phyloP scores from a whole-genome alignment of 1,140 invertebrate species.

The Meteorus sp. region DNA sequence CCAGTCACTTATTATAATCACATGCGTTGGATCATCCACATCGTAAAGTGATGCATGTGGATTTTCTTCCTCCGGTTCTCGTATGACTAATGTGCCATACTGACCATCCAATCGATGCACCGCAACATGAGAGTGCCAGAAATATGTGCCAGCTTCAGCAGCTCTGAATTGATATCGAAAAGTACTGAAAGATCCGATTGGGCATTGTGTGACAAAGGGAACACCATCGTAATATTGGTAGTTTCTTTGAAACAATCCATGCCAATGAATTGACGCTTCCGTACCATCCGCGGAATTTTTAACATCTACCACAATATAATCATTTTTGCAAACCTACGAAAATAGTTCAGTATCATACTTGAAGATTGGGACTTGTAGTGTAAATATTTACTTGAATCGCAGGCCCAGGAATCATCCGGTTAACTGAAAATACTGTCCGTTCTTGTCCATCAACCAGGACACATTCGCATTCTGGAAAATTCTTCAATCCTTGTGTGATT shows the following conservation, averaged over 20 bases:
- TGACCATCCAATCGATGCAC: slow-evolving; percentile 40
- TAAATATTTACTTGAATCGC: slow-evolving; percentile 53
- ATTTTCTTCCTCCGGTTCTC: slow-evolving; percentile 21
- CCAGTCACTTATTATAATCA: slow-evolving; percentile 78
- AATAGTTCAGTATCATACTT: not conserved
- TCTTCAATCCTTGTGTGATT: slow-evolving; percentile 34
- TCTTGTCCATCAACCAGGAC: slow-evolving; percentile 62
- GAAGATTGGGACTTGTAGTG: not conserved
- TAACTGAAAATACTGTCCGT: slow-evolving; percentile 62
- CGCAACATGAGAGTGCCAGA: slow-evolving; percentile 57
- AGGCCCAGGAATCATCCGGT: slow-evolving; percentile 65
- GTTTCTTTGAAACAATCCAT: slow-evolving; percentile 36
- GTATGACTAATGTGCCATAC: slow-evolving; percentile 31
- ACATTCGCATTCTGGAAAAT: slow-evolving; percentile 61
- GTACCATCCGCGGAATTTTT: slow-evolving; percentile 40
- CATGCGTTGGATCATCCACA: slow-evolving; percentile 61
- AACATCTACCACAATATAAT: slow-evolving; percentile 59
- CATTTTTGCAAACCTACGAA: slow-evolving; percentile 56
- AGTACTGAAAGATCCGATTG: slow-evolving; percentile 43
- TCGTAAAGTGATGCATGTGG: slow-evolving; percentile 41
- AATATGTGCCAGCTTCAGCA: slow-evolving; percentile 55
- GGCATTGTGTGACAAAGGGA: slow-evolving; percentile 62
- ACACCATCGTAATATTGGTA: slow-evolving; percentile 63
- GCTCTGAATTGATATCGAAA: slow-evolving; percentile 51
- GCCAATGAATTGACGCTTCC: slow-evolving; percentile 41